These are phyloP conservation scores for Tachystola acroxantha DNA, from an alignment of 2,888 invertebrate genomes.

Conservation along the genomic window DNA sequence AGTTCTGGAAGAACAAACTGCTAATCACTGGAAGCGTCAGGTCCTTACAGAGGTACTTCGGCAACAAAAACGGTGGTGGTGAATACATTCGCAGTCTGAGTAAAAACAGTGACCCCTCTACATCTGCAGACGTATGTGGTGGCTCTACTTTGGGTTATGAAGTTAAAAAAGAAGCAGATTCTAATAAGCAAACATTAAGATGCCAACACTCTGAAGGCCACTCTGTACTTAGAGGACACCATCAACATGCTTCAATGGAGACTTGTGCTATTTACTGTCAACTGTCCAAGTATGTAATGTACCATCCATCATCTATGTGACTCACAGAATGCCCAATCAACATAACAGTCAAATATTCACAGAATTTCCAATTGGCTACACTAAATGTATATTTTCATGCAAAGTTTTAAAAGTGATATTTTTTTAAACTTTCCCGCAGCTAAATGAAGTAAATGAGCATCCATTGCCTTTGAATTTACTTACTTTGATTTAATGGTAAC, in stretches of 20 bases:
- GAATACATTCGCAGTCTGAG: constrained; percentile 51
- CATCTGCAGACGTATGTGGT: constrained; percentile 45
- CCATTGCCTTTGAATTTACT: too few relatives aligned
- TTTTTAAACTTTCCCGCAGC: too few relatives aligned
- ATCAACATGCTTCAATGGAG: constrained; percentile 62
- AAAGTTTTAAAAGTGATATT: too few relatives aligned
- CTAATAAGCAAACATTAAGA: constrained; percentile 46
- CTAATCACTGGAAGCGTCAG: constrained; percentile 65
- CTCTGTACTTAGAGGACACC: constrained; percentile 63
- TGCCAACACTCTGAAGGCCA: constrained; percentile 68
- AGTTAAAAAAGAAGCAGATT: constrained; percentile 41
- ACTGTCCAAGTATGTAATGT: constrained; percentile 64
- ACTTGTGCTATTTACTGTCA: constrained; percentile 72
- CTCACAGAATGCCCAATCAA: too few relatives aligned
- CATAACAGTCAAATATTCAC: too few relatives aligned
- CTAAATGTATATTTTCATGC: too few relatives aligned
- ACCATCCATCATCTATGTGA: too few relatives aligned
- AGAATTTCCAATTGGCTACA: too few relatives aligned
- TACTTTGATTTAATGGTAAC: too few relatives aligned
- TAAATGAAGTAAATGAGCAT: too few relatives aligned
- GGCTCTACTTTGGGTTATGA: constrained; percentile 32
- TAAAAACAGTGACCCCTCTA: constrained; percentile 47
- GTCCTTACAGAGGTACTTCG: constrained; percentile 65
- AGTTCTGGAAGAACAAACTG: constrained; percentile 70
- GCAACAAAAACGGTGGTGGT: constrained; percentile 47